Evolutionary conservation across 2,888 invertebrate species (phyloP).

Genomic region (Drosophila neoperkinsi): DNA sequence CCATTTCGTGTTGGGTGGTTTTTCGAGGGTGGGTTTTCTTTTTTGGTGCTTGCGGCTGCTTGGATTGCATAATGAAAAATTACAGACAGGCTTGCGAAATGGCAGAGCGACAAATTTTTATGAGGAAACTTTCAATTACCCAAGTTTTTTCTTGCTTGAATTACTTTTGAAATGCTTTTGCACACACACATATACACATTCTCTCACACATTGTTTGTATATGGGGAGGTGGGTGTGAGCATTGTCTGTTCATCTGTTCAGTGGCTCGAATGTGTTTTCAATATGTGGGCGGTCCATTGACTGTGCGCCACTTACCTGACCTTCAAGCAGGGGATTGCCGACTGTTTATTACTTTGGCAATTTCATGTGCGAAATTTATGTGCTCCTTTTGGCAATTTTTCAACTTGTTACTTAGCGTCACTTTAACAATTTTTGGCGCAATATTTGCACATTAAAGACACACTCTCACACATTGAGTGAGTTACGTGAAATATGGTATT

Average conservation of each 20-base stretch:
- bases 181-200: conserved; percentile 13
- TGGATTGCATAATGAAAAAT: conserved; percentile 60
- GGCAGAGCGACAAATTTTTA: conserved; percentile 76
- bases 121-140: conserved; percentile 80
- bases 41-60: conserved; percentile 34
- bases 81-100: conserved; percentile 34
- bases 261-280: conserved; percentile 31
- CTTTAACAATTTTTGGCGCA: conserved; percentile 65
- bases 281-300: conserved; percentile 22
- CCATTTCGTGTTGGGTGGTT: conserved; percentile 4
- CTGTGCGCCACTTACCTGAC: conserved; percentile 41
- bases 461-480: conserved; percentile 1
- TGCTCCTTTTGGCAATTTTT: conserved; percentile 68
- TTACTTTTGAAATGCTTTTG: conserved; percentile 74
- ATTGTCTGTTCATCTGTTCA: conserved; percentile 23
- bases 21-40: not conserved
- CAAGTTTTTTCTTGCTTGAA: conserved; percentile 78
- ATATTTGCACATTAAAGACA: conserved; percentile 42
- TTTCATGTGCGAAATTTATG: conserved; percentile 66
- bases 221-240: not conserved
- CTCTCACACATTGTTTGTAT: conserved; percentile 10
- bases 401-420: conserved; percentile 76
- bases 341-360: conserved; percentile 69
- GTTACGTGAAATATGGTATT: conserved; percentile 50
- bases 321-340: conserved; percentile 18